Percentiles rank a stretch among this genome's conserved stretches.
Evolutionary conservation across 2,113 vertebrate species (phyloP).

Genomic region (Panurus biarmicus): DNA sequence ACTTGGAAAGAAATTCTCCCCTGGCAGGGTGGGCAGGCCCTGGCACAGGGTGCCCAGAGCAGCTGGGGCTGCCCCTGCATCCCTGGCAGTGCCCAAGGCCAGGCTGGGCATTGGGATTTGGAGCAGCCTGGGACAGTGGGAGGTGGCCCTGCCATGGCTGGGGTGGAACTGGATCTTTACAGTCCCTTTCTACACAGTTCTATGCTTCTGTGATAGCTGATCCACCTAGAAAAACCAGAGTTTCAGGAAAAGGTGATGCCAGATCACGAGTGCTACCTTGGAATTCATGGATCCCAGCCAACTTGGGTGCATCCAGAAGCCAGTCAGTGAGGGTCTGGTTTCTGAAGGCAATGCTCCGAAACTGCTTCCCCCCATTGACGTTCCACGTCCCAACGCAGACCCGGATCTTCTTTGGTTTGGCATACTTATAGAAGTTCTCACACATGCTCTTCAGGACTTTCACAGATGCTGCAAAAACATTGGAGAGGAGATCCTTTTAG

Average conservation of each 20-base stretch:
- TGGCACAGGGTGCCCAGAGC: neutral
- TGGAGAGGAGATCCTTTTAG: neutral
- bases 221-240: neutral
- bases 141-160: neutral
- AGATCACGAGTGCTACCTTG: conserved; percentile 75
- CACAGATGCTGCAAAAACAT: conserved; percentile 81
- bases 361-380: conserved; percentile 95
- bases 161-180: neutral
- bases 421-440: conserved; percentile 92
- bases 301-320: conserved; percentile 90
- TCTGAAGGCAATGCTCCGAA: conserved; percentile 95
- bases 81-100: neutral
- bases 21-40: neutral
- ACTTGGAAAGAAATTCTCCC: neutral
- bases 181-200: neutral
- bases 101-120: accelerated
- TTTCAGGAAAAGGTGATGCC: neutral
- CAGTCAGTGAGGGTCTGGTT: conserved; percentile 98
- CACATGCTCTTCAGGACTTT: conserved; percentile 94
- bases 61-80: neutral
- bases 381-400: conserved; percentile 95
- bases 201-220: accelerated
- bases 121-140: neutral
- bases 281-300: conserved; percentile 86
- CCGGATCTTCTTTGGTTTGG: conserved; percentile 85